Percentiles rank a stretch among this genome's conserved stretches.
Evolutionary conservation across 2,797 vertebrate genomes (phyloP).

Genomic region (Myripristis jacobus): DNA sequence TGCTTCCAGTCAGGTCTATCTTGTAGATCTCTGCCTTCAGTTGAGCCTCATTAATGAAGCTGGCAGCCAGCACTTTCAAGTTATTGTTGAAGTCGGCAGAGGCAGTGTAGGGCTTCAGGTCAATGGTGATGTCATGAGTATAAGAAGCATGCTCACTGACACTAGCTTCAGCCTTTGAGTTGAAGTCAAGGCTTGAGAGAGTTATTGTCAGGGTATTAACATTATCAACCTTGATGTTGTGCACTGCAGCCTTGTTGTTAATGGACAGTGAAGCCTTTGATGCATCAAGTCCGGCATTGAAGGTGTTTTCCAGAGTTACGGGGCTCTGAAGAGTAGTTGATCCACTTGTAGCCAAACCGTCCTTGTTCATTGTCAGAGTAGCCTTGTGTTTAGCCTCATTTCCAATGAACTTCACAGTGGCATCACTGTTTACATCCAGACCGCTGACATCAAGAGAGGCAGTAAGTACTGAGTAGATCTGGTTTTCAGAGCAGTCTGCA

Average conservation of each 20-base stretch:
- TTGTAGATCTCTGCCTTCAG: conserved; percentile 86
- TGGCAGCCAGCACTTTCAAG: conserved; percentile 81
- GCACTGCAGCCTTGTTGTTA: conserved; percentile 84
- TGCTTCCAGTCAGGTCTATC: conserved; percentile 85
- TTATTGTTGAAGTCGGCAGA: conserved; percentile 85
- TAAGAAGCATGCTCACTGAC: conserved; percentile 84
- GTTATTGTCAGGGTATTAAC: conserved; percentile 84
- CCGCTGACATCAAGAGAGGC: conserved; percentile 85
- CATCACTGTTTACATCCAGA: conserved; percentile 86
- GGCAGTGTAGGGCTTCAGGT: conserved; percentile 85
- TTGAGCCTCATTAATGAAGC: conserved; percentile 84
- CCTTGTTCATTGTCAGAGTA: conserved; percentile 82
- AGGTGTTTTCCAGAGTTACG: conserved; percentile 86
- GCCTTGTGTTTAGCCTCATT: conserved; percentile 88
- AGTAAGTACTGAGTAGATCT: conserved; percentile 82
- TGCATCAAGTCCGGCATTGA: conserved; percentile 83
- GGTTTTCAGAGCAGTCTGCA: conserved; percentile 78
- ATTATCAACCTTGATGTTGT: conserved; percentile 84
- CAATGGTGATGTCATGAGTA: conserved; percentile 85
- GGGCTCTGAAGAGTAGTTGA: conserved; percentile 86
- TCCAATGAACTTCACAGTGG: conserved; percentile 81
- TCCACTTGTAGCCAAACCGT: conserved; percentile 86
- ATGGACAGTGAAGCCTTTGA: conserved; percentile 83
- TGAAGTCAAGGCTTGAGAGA: conserved; percentile 82
- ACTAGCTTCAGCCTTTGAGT: conserved; percentile 85